Evolutionary conservation across 2,888 invertebrate genomes (phyloP).

Genomic region (Eucriotettix oculatus): DNA sequence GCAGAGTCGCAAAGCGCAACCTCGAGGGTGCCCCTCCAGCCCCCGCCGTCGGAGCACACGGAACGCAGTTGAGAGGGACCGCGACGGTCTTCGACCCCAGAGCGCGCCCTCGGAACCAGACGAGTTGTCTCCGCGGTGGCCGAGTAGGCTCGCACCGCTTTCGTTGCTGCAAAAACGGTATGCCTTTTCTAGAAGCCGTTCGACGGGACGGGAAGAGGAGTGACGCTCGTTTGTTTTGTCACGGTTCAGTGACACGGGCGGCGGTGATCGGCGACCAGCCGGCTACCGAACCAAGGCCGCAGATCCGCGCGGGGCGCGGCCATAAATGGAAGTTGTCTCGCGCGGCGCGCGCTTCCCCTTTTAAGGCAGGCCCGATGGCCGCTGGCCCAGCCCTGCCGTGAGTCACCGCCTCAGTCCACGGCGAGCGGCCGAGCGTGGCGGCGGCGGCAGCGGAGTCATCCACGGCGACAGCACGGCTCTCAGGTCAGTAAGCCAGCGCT

Average conservation of each 20-base stretch:
- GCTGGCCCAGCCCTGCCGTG: conserved; percentile 6
- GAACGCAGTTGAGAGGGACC: background rate
- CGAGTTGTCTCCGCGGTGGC: too few relatives aligned
- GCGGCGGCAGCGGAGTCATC: background rate
- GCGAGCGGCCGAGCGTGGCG: background rate
- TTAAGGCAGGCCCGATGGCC: conserved; percentile 5
- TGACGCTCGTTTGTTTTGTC: background rate
- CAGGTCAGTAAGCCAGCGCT: background rate
- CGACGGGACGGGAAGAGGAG: background rate
- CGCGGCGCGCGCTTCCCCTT: conserved; percentile 8
- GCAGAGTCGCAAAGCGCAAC: too few relatives aligned
- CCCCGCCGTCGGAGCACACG: too few relatives aligned
- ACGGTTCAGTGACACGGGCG: conserved; percentile 4
- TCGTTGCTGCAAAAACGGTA: too few relatives aligned
- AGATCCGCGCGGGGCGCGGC: conserved; percentile 1
- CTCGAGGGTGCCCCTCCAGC: too few relatives aligned
- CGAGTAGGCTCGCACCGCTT: too few relatives aligned
- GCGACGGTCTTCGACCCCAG: too few relatives aligned
- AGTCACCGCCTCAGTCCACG: background rate
- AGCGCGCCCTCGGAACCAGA: too few relatives aligned
- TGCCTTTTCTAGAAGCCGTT: too few relatives aligned
- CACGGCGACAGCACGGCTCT: background rate
- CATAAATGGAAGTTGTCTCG: conserved; percentile 8
- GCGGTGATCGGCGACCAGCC: background rate
- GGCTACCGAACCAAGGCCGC: conserved; percentile 4